Base-by-base conservation (phyloP, 2,888 invertebrate species). In the Dynastes tityus region DNA sequence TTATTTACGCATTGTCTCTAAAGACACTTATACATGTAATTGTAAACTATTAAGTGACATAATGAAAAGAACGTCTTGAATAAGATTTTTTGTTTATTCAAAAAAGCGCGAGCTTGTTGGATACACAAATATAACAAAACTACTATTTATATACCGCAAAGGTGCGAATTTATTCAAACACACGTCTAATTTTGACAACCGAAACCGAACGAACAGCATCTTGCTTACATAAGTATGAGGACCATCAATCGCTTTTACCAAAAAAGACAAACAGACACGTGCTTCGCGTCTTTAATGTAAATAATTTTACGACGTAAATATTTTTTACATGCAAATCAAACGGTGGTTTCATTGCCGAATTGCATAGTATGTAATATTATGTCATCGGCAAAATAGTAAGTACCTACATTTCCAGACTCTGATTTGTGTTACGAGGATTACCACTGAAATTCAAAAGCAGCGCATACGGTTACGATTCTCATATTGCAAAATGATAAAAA, bases 291-390 rank as follows among this genome's bases (percentile, higher is more conserved):
- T n/a, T 22, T 29, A 68, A 68, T 68, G 68, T 51, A 49, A 68
- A 68, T 29, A 68, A 51, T 53, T 68, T 49, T 68, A 74, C 61
- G 61, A 74, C 45, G 61, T 74, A 74, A 61, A 74, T 45, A 51
- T 8, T 68, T 68, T 13, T 61, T 61, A 74, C 29, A 74, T 74
- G 45, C 49, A 61, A 74, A 74, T 74, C n/a, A 11, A 61, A 9
- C 27, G 45, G 13, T 74, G 16, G 40, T 61, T 29, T 61, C 73
- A 74, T 74, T 49, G 61, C 49, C 73, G n/a, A 74, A 74, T 74
- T 61, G 73, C 61, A 74, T 13, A 27, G 45, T 29, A 68, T 61
- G 73, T 40, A 73, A 22, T 45, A 74, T 74, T 74, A 74, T 63
- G 73, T 74, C 73, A 74, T 61, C 61, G 53, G 40, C 29, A 61